These are phyloP conservation scores for Anomalospiza imberbis DNA, from an alignment of 2,797 vertebrate species.

Conservation along the genomic window DNA sequence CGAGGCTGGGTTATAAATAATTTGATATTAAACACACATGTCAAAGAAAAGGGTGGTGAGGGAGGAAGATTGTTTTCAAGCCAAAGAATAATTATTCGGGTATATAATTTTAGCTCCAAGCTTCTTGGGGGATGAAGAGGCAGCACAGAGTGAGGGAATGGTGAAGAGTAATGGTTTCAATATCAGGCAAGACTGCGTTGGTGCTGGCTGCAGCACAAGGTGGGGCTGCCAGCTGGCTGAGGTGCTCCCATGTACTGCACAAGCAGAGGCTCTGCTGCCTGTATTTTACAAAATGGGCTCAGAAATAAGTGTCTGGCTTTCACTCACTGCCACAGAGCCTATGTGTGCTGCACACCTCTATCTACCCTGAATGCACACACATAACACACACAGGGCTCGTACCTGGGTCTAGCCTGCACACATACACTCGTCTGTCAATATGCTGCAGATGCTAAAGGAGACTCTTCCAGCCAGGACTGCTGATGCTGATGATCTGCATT, in stretches of 20 bases:
- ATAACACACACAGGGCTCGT: not conserved
- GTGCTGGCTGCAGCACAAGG: conserved; percentile 35
- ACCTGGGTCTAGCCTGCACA: not conserved
- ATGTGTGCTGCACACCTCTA: not conserved
- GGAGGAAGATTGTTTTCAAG: conserved; percentile 56
- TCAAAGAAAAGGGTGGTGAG: conserved; percentile 19
- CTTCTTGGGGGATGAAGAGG: conserved; percentile 22
- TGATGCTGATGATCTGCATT: not conserved
- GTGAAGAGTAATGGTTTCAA: conserved; percentile 46
- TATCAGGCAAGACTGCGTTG: conserved; percentile 7
- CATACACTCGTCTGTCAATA: fast-evolving
- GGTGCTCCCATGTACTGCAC: not conserved
- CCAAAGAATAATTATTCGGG: conserved; percentile 47
- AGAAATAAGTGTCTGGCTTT: not conserved
- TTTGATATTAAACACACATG: conserved; percentile 64
- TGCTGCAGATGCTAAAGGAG: not conserved
- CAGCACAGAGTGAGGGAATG: not conserved
- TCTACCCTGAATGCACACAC: not conserved
- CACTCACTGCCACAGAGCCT: not conserved
- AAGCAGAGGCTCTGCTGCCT: not conserved
- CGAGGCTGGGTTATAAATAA: conserved; percentile 57
- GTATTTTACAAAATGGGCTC: not conserved
- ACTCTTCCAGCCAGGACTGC: not conserved
- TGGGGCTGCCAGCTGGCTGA: conserved; percentile 47
- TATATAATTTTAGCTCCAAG: conserved; percentile 60